Base-by-base conservation (phyloP, 2,113 vertebrate species). In the Regulus satrapa region DNA sequence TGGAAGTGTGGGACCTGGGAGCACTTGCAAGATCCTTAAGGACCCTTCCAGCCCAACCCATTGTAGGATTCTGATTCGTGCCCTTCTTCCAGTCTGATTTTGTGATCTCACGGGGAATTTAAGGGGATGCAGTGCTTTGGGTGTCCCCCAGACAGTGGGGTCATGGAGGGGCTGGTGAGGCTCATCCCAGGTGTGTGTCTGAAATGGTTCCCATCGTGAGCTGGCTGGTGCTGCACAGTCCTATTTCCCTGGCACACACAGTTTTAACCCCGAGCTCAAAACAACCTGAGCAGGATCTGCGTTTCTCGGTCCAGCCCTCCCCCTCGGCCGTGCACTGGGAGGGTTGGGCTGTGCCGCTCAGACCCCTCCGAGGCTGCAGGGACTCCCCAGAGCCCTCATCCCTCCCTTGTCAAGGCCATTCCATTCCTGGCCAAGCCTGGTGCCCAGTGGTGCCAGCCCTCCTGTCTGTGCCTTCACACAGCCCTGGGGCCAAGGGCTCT, bases 241-340 rank as follows among this genome's bases (percentile, higher is more conserved):
- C 24, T 31, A 18, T 11, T 31, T 41, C 34, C 26, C 45, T 54
- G 54, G 25, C 9, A 5, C 62, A 24, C 52, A 26, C 34, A 45
- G 0, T 63, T 58, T 63, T 10, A 31, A 58, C 40, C 31, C 26
- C 1, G 28, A 88, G 67, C 43, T 55, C 40, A 24, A 8, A 43
- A 5, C 40, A 24, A 14, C 32, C 29, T 18, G 69, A 49, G 21
- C 18, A 9, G 36, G 32, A 26, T 2, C 46, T n/a, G n/a, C 20
- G 0, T 45, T 23, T 26, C 59, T 6, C 9, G n/a, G 23, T 28
- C 4, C 23, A n/a, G n/a, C 31, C 3, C 31, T 48, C 21, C 9
- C 25, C 32, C 43, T 6, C 21, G 24, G 49, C 31, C 0, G 0
- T 18, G 64, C 52, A 2, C 63, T 0, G 1, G 34, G 32, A 31